Evolutionary conservation across 2,113 vertebrate species (phyloP).

Genomic region (Spea bombifrons): DNA sequence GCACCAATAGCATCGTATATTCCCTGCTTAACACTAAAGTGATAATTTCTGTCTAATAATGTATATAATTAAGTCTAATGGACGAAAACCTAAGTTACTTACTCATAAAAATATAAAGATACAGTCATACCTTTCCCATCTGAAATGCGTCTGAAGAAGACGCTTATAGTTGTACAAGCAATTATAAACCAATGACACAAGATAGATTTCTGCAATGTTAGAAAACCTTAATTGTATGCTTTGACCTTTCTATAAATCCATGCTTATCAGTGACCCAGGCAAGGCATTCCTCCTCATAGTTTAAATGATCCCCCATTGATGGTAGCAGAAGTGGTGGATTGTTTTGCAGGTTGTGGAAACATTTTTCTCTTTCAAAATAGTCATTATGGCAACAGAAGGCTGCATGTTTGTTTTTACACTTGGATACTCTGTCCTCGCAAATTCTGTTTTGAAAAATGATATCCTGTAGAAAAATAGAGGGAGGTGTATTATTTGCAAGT

Average conservation of each 20-base stretch:
- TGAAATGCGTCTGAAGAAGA: too few relatives aligned
- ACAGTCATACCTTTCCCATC: too few relatives aligned
- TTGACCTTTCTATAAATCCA: constrained; percentile 11
- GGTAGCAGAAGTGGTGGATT: constrained; percentile 11
- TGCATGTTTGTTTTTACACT: not conserved
- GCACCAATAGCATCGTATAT: too few relatives aligned
- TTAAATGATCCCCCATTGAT: not conserved
- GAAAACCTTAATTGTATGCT: not conserved
- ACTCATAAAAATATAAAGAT: too few relatives aligned
- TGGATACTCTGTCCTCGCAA: not conserved
- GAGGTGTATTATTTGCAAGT: too few relatives aligned
- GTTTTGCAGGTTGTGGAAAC: constrained; percentile 9
- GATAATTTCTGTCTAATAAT: too few relatives aligned
- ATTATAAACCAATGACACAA: too few relatives aligned
- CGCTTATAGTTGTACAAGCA: too few relatives aligned
- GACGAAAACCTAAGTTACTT: too few relatives aligned
- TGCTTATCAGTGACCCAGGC: constrained; percentile 1
- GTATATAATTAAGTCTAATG: too few relatives aligned
- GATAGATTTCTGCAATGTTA: too few relatives aligned
- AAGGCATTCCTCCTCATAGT: constrained; percentile 2
- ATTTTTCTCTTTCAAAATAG: constrained; percentile 13
- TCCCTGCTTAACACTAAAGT: too few relatives aligned
- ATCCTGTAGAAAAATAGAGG: not conserved
- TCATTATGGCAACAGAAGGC: constrained; percentile 1
- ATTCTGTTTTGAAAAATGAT: constrained; percentile 14